Conservation (phyloP, 2,113 vertebrate species). For the Megaleporinus macrocephalus region DNA sequence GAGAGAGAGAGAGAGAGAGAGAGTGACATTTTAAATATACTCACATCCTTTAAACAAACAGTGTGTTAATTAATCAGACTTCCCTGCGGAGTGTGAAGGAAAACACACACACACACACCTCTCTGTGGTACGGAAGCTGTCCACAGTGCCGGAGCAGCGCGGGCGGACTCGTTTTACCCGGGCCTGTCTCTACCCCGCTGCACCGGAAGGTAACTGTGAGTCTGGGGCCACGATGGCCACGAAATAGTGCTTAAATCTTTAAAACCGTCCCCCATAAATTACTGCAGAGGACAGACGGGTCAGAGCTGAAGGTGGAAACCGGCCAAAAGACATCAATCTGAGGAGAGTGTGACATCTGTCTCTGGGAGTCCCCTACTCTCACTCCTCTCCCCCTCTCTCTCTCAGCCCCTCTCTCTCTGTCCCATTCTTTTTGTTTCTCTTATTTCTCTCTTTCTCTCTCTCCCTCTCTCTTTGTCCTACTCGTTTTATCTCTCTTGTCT, state of each 20-base stretch:
- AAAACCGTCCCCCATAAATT: constrained; percentile 80
- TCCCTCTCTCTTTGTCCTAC: no score
- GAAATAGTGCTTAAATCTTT: constrained; percentile 78
- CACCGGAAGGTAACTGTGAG: constrained; percentile 73
- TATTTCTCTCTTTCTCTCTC: constrained; percentile 49
- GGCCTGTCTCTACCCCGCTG: constrained; percentile 32
- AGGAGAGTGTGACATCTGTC: constrained; percentile 78
- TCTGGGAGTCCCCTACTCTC: constrained; percentile 76
- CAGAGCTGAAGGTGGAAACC: constrained; percentile 75
- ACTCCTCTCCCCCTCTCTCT: constrained; percentile 64
- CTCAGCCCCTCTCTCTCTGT: constrained; percentile 29
- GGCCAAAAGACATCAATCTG: constrained; percentile 82
- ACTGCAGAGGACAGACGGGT: constrained; percentile 81
- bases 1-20: constrained; percentile 12
- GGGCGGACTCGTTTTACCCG: constrained; percentile 52
- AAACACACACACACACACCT: background rate
- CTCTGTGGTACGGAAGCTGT: background rate
- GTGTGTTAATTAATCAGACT: constrained; percentile 21
- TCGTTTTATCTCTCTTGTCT: no score
- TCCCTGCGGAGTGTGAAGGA: background rate
- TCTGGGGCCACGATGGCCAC: constrained; percentile 73
- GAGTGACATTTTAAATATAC: constrained; percentile 17
- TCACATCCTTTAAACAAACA: constrained; percentile 20
- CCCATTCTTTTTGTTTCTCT: constrained; percentile 48
- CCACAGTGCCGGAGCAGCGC: background rate